Base-by-base conservation (phyloP, 2,888 invertebrate species). In the Ophion slaviceki region DNA sequence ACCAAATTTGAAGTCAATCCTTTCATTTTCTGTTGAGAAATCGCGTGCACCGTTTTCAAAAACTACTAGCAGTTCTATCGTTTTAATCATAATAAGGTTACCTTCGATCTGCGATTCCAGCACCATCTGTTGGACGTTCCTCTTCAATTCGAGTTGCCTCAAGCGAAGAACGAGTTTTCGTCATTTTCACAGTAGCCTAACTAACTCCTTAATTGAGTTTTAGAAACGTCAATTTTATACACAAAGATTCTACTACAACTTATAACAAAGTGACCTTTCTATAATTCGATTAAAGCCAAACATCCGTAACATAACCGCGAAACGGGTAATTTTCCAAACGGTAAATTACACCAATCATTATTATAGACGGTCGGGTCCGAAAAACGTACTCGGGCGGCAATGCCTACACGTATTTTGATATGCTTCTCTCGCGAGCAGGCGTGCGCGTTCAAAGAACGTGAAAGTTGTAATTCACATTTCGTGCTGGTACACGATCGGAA, bases 381-480 rank as follows among this genome's bases (percentile, higher is more conserved):
- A 53, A 53, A 76, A 66, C 47, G 66, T 53, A 32, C 62, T 76
- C 8, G 32, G 32, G 20, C 11, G 28, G 28, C 47, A 32, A 53
- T 47, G 66, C n/a, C 24, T 47, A 28, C 28, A 32, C 53, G 62
- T 53, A 36, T 61, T 64, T 64, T 47, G 59, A 45, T 10, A 45
- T 32, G 17, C 14, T 47, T 47, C 4, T 14, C 47, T 47, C 47
- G 53, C 53, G 14, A 17, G 17, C 53, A 17, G 17, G 17, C 53
- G 53, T 53, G 17, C 14, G 17, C 70, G 6, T 70, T 32, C 32
- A n/a, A 71, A 45, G 70, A 79, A 62, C 70, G 79, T 79, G 79
- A 79, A 79, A 79, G 79, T 79, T 79, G 67, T 68, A 68, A 78
- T 45, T 47, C 6, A 70, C 70, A 70, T 53, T 78, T 78, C n/a